Evolutionary conservation across 2,888 invertebrate species (phyloP).

Genomic region (Drosophila yooni): DNA sequence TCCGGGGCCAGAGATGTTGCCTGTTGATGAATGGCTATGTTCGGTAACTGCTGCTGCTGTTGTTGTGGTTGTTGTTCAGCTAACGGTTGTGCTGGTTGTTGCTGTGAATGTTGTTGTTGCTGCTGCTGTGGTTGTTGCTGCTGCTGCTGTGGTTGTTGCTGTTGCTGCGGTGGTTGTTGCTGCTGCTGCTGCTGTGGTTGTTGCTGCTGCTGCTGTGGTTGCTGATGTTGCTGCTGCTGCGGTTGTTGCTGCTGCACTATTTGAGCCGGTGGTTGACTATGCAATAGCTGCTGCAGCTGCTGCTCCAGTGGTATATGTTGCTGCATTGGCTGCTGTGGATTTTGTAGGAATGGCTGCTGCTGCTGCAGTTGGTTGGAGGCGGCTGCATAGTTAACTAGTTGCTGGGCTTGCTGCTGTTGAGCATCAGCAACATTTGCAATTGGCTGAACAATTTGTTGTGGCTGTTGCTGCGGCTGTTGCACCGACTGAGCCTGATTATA

Average conservation of each 20-base stretch:
- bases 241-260: slow-evolving; percentile 60
- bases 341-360: slow-evolving; percentile 55
- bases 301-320: slow-evolving; percentile 63
- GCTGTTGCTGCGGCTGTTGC: slow-evolving; percentile 37
- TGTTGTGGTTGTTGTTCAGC: slow-evolving; percentile 24
- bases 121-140: slow-evolving; percentile 23
- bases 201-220: slow-evolving; percentile 21
- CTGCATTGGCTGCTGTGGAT: slow-evolving; percentile 51
- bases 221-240: slow-evolving; percentile 5
- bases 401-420: slow-evolving; percentile 57
- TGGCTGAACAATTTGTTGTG: slow-evolving; percentile 47
- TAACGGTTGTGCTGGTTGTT: slow-evolving; percentile 34
- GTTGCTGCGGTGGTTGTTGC: slow-evolving; percentile 24
- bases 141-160: slow-evolving; percentile 26
- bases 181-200: slow-evolving; percentile 26
- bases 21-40: slow-evolving; percentile 29
- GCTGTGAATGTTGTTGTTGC: slow-evolving; percentile 15
- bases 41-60: slow-evolving; percentile 31
- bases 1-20: slow-evolving; percentile 34
- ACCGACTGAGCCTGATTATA: slow-evolving; percentile 44
- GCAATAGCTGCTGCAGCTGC: slow-evolving; percentile 65
- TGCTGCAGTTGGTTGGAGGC: slow-evolving; percentile 48
- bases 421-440: slow-evolving; percentile 48
- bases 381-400: slow-evolving; percentile 55
- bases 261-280: slow-evolving; percentile 53